Base-by-base conservation (phyloP, 1,140 invertebrate genomes). In the Trichonephila inaurata region DNA sequence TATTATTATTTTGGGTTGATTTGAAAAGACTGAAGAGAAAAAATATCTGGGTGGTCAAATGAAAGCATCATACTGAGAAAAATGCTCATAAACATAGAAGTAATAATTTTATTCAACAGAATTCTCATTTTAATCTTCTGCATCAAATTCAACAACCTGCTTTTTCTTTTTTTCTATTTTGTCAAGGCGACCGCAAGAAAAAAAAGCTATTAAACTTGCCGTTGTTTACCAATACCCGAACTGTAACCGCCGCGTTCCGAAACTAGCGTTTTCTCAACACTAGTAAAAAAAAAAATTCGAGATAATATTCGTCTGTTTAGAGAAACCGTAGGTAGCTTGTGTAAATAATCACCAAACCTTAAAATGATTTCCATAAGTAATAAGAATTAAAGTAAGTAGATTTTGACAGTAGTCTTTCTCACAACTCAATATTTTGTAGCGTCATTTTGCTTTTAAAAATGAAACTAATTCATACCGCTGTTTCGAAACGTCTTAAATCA, bases 241-340 rank as follows among this genome's bases (percentile, higher is more conserved):
- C 44, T 61, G 44, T 12, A 61, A 85, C 83, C 83, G 12, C 51
- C 0, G 24, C 51, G 83, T 61, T 85, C 83, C 83, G 83, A 85
- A 85, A 85, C 44, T 85, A 85, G 83, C 83, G 83, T 60, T 85
- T 85, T 85, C 83, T 85, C 83, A 85, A 85, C 83, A 60, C 83
- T 18, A 85, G 21, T 40, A 40, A 60, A 61, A 85, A 77, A n/a
- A 77, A 40, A 77, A 77, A 16, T 18, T 77, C 18, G 72, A 77
- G 72, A 77, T 77, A 77, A 77, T 40, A 33, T 40, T 77, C 72
- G 33, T 77, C 72, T 77, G 72, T 40, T 40, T n/a, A 24, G 33
- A 77, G 14, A 77, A 77, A 77, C 3, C 16, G 24, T 18, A 18
- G 72, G 33, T 77, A 33, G 72, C 3, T 77, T 77, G 14, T 40